Percentiles rank a stretch among this genome's conserved stretches.
Evolutionary conservation across 2,797 vertebrate species (phyloP).

Genomic region (Phoebastria nigripes): DNA sequence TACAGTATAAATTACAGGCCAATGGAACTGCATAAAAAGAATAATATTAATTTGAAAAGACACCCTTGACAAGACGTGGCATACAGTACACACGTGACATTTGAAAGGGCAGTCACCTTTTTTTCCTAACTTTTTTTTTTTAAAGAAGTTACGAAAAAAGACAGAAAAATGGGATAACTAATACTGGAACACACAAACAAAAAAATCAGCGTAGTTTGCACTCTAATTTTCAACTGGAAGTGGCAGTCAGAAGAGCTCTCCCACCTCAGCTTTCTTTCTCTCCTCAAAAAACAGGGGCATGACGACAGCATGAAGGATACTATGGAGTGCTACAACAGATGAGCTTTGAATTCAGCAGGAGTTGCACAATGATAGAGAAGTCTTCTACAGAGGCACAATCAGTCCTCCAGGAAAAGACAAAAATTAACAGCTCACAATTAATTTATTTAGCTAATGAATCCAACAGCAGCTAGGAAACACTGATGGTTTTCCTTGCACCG

Average conservation of each 20-base stretch:
- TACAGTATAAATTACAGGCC: not conserved
- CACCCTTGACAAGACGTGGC: not conserved
- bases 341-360: not conserved
- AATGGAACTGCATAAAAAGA: not conserved
- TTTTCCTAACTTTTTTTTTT: not conserved
- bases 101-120: not conserved
- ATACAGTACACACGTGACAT: not conserved
- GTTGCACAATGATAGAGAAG: not conserved
- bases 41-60: not conserved
- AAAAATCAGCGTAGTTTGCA: not conserved
- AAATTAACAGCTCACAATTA: not conserved
- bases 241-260: not conserved
- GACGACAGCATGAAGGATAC: not conserved
- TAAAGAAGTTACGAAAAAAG: not conserved
- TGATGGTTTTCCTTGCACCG: accelerated
- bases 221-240: not conserved
- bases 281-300: not conserved
- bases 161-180: not conserved
- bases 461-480: not conserved
- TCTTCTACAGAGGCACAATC: not conserved
- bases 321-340: not conserved
- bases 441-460: not conserved
- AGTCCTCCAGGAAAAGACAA: not conserved
- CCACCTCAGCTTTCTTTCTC: not conserved
- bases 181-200: not conserved